Base-by-base conservation (phyloP, 2,113 vertebrate genomes). In the Electrona antarctica region DNA sequence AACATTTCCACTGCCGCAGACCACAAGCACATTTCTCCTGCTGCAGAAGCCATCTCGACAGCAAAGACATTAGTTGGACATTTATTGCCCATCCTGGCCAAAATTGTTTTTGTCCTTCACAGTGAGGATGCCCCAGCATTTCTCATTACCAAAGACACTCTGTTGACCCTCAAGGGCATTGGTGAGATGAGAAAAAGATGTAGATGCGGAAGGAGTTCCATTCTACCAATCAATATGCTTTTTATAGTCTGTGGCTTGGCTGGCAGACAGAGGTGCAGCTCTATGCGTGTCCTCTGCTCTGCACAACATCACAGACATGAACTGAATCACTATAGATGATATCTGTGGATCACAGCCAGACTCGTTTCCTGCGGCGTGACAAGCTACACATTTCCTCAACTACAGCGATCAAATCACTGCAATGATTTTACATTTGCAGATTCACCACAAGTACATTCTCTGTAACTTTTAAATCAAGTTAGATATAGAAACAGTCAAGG, bases 41-140 rank as follows among this genome's bases (percentile, higher is more conserved):
- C 76, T 29, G 71, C 75, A 82, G 76, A 88, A 80, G 67, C 59
- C 73, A 74, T 83, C 73, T 65, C 76, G 81, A 75, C 55, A 15
- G 74, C 74, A 78, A 63, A 81, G 69, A 86, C 81, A 84, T 88
- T 84, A 82, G 85, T 69, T 64, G 33, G 33, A 52, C 73, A 80
- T 90, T 88, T 89, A 84, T 86, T 83, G 83, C 71, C 84, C 67
- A 84, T 79, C 74, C 73, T 61, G 73, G 67, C 51, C 67, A 11
- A 82, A 85, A 87, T 83, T 64, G 81, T 65, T 86, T 90, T 88
- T 86, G 86, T 85, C 80, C 86, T 85, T 89, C 80, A 80, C 69
- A 75, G 69, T 21, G 52, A 83, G 72, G 73, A 71, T 78, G 75
- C 28, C 61, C 69, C 74, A 71, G 82, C 71, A 79, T 79, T 87